phyloP scores from a whole-genome alignment of 2,888 invertebrate genomes.

The Drosophila prolongata region DNA sequence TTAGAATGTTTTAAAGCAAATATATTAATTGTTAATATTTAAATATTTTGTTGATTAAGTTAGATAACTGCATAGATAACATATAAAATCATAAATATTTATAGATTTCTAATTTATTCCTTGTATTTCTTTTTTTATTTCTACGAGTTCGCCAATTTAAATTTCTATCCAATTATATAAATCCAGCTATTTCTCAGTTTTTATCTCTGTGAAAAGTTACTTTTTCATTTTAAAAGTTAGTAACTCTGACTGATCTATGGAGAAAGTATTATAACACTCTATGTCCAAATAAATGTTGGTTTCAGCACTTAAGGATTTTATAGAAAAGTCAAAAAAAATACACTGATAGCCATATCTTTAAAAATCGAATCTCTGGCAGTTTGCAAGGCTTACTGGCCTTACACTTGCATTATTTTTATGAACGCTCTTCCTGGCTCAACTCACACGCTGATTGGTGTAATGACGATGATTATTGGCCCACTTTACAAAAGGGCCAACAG shows the following conservation, averaged over 20 bases:
- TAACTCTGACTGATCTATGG: neutral
- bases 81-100: too few species aligned
- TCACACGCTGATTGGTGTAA: slow-evolving; percentile 27
- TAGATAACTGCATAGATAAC: too few species aligned
- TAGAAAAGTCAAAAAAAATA: too few species aligned
- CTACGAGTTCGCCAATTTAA: neutral
- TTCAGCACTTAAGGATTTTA: neutral
- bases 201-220: neutral
- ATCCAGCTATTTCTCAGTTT: neutral
- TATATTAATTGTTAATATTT: too few species aligned
- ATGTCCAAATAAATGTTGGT: neutral
- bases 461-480: slow-evolving; percentile 34
- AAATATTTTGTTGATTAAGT: too few species aligned
- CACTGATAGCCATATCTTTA: neutral
- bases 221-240: neutral
- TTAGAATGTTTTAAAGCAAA: too few species aligned
- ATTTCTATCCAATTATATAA: neutral
- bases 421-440: neutral
- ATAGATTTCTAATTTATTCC: too few species aligned
- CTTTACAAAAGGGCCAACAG: slow-evolving; percentile 15
- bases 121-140: too few species aligned
- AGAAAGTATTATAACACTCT: neutral
- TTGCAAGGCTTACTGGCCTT: neutral
- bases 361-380: neutral
- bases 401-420: slow-evolving; percentile 12